Evolutionary conservation across 2,113 vertebrate species (phyloP), one percentile per base, ranked within the genome.

Genomic region (Epinephelus cyanopodus): DNA sequence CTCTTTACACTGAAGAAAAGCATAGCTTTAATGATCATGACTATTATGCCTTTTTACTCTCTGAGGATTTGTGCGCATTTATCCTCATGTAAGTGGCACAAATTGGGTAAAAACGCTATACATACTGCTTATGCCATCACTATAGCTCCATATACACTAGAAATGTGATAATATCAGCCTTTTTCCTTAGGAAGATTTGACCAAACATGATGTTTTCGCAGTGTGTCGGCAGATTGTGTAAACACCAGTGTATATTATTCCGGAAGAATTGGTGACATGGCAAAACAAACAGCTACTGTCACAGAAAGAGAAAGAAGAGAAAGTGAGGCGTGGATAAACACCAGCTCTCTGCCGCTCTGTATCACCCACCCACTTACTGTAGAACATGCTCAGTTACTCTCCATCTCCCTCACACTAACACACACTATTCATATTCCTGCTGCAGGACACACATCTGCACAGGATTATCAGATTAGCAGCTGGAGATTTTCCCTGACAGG

Each of bases 401-500:
- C 48, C 64, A 27, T 39, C 76, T 60, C 65, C 6, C 70, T 23
- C 64, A 79, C 68, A 77, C 71, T 79, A 6, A 82, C 79, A 74
- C 63, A 84, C 77, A 82, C 62, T 47, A 48, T 79, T 65, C 60
- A 79, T 61, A 71, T 77, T 87, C 76, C 81, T 56, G 60, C 83
- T 79, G 81, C 64, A 79, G 90, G 82, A 92, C 83, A 84, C 89
- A 90, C 92, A 94, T 94, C 93, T 94, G 92, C 86, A 81, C 81
- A 72, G 93, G 93, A 95, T 95, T 95, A 96, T 93, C 88, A 94
- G 94, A 95, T 95, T 95, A 95, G 89, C 88, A 86, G 75, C 64
- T 83, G 82, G 91, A 92, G 90, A 92, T 92, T 93, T 70, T 82
- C 85, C 67, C 85, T 82, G 76, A 80, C 86, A 77, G 80, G 76